These are phyloP conservation scores for Oryzias melastigma DNA, from an alignment of 2,113 vertebrate species.

Conservation along the genomic window DNA sequence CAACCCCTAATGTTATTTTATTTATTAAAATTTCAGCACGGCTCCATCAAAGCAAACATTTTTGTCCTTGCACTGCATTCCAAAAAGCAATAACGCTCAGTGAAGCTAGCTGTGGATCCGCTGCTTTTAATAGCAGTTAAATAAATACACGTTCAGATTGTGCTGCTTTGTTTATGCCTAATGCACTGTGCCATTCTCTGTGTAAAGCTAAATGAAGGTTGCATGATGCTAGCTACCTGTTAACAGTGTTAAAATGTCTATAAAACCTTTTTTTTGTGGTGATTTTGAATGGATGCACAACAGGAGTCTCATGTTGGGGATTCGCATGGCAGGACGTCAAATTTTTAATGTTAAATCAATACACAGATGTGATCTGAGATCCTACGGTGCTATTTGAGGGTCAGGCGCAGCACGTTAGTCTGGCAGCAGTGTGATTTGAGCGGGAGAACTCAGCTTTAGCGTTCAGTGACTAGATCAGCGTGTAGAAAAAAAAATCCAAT, in stretches of 20 bases:
- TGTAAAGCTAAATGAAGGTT: constrained; percentile 6
- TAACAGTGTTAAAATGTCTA: not conserved
- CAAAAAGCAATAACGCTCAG: not conserved
- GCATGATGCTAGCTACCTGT: not conserved
- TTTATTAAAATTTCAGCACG: constrained; percentile 1
- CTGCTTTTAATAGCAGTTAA: not conserved
- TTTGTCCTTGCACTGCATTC: constrained; percentile 3
- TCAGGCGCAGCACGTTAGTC: too few relatives aligned
- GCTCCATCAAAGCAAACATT: constrained; percentile 19
- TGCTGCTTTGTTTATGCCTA: not conserved
- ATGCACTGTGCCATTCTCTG: not conserved
- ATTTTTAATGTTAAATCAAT: too few relatives aligned
- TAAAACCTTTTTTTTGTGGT: not conserved
- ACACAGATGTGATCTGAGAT: too few relatives aligned
- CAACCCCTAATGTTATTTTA: constrained; percentile 14
- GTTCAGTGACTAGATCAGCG: too few relatives aligned
- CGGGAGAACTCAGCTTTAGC: too few relatives aligned
- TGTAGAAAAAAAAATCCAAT: too few relatives aligned
- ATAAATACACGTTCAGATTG: not conserved
- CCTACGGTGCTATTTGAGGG: too few relatives aligned
- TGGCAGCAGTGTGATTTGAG: too few relatives aligned
- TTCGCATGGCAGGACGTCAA: too few relatives aligned
- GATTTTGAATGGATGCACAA: constrained; percentile 1
- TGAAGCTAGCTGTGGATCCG: constrained; percentile 2
- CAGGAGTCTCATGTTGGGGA: too few relatives aligned